Base-by-base conservation (phyloP, 2,888 invertebrate species). In the Chorisops tibialis region DNA sequence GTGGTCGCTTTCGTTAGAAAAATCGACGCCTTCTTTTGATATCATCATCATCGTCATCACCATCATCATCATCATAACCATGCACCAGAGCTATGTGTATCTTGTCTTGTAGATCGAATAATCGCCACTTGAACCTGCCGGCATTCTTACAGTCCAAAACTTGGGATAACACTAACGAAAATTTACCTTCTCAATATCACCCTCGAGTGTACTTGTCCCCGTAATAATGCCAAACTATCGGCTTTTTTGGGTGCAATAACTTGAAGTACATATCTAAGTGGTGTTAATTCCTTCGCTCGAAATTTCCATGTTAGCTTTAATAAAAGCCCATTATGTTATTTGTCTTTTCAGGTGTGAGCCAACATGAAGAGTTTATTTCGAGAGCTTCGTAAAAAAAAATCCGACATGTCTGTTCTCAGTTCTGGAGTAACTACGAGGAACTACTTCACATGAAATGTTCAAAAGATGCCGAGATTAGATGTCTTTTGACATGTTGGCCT, bases 381-480 rank as follows among this genome's bases (percentile, higher is more conserved):
- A 16, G n/a, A 41, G 41, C n/a, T 16, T 14, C 16, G 41, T 6
- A 41, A n/a, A n/a, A 16, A 41, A 14, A 16, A 41, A 41, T 41
- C 16, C 7, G 41, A 41, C 41, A 16, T 12, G 41, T n/a, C 12
- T n/a, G n/a, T 41, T 41, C 16, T 41, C 14, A 5, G 14, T n/a
- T 41, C 41, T 41, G 16, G 14, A 41, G 41, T 41, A 16, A 41
- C 9, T 14, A 41, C 41, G 16, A n/a, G 11, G 41, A 56, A 24
- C 56, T 56, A 43, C 56, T 56, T 56, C 56, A 45, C 56, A 56
- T 56, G 56, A 54, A 54, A 39, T 54, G 61, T 63, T 63, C 63
- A 63, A 63, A 63, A 63, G 63, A 61, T 24, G 61, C 63, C 63
- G 63, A 59, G 61, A 43, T 61, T 61, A 61, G 58, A 61, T 63